Evolutionary conservation across 2,797 vertebrate species (phyloP), one percentile per base, ranked within the genome.

Genomic region (Anas capensis): DNA sequence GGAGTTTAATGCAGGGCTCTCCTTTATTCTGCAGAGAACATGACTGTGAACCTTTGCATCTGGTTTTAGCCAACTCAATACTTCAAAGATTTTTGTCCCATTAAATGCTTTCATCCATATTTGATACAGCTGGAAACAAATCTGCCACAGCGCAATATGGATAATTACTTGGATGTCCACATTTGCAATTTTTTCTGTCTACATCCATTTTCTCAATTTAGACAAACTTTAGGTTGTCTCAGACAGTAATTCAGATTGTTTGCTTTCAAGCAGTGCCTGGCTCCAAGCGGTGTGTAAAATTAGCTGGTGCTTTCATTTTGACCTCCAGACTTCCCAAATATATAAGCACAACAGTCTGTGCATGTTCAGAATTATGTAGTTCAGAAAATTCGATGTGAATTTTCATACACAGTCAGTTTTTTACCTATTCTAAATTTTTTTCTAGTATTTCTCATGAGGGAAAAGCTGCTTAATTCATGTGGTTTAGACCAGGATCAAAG

Each of bases 101-200:
- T 96, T 93, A 92, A 83, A 16, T 82, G 53, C 72, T 89, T 91
- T 88, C 82, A 75, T 92, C 82, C 92, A 15, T 88, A 14, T 89
- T 94, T 87, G 76, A 77, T 84, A 91, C 60, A 87, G 56, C 42
- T 91, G 76, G 79, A 82, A 96, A 53, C 10, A 92, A 85, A 78
- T 64, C 36, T 64, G 17, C 57, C 53, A 64, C 21, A 53, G 38
- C 73, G 51, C 17, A 40, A 71, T 68, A 77, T 60, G 60, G 65
- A 68, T 86, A 92, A 86, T 82, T 80, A 70, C 66, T 93, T 26
- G 0, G 36, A 56, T 82, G 71, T 29, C 64, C 70, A 64, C 11
- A 53, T 60, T 49, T 83, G 31, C 57, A 40, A 6, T 66, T 93
- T 95, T 81, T 93, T 92, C 19, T 80, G 21, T 75, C 51, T 82